Evolutionary conservation across 2,113 vertebrate genomes (phyloP).

Genomic region (Ammospiza nelsoni): DNA sequence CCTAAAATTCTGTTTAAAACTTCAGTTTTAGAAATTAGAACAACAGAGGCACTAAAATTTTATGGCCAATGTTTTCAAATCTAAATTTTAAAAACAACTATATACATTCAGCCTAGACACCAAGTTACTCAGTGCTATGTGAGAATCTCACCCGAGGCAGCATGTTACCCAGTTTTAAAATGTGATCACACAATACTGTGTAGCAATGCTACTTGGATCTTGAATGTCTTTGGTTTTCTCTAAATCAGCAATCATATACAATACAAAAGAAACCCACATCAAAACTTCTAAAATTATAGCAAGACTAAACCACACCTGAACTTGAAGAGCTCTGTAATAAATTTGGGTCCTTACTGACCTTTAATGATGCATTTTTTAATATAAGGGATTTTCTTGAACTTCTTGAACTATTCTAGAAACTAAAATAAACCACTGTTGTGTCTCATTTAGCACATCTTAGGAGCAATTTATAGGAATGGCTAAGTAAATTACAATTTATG

Average conservation of each 20-base stretch:
- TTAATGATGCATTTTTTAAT: not conserved
- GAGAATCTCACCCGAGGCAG: not conserved
- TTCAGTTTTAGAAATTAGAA: not conserved
- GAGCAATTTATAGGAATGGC: not conserved
- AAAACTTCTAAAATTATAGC: not conserved
- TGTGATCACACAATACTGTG: not conserved
- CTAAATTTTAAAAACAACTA: not conserved
- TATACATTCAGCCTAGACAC: not conserved
- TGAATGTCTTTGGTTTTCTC: not conserved
- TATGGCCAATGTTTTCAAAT: not conserved
- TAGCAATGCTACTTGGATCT: not conserved
- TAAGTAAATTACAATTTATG: not conserved
- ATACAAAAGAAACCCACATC: not conserved
- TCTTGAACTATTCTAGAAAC: not conserved
- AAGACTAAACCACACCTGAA: conserved; percentile 2
- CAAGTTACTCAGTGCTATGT: rapidly evolving
- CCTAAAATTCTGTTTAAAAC: not conserved
- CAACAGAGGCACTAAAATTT: not conserved
- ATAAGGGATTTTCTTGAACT: not conserved
- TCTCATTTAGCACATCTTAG: not conserved
- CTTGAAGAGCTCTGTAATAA: conserved; percentile 20
- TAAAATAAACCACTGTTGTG: not conserved
- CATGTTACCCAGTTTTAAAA: not conserved
- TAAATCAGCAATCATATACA: not conserved
- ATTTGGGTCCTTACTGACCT: conserved; percentile 5